Conservation (phyloP, 2,888 invertebrate species). For the Spodoptera littoralis region DNA sequence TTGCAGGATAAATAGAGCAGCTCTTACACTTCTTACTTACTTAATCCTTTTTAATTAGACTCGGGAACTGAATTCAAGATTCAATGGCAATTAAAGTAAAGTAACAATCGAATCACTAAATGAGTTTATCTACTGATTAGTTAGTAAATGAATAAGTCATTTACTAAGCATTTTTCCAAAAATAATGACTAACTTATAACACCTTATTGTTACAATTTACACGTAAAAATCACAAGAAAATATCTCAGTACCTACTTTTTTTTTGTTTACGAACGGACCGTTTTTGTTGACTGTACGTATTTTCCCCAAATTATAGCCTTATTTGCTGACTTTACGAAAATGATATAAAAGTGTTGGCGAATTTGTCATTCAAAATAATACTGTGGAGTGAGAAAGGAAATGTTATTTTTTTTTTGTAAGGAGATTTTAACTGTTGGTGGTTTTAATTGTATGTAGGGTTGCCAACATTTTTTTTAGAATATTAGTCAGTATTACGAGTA, state of each 20-base stretch:
- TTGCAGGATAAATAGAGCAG: no score
- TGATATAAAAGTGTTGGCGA: constrained; percentile 1
- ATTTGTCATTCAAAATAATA: background rate
- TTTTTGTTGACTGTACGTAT: constrained; percentile 25
- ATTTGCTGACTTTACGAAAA: constrained; percentile 23
- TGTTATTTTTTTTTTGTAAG: background rate
- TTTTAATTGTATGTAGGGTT: no score
- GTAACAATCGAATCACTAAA: no score
- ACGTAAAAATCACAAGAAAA: constrained; percentile 1
- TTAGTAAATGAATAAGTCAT: constrained; percentile 15
- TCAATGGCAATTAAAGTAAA: no score
- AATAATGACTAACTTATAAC: constrained; percentile 1
- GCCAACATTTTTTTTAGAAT: no score
- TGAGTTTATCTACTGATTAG: no score
- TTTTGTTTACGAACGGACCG: constrained; percentile 18
- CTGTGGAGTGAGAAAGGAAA: no score
- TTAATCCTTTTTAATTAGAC: no score
- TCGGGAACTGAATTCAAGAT: no score
- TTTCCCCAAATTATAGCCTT: constrained; percentile 16
- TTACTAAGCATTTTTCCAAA: constrained; percentile 10
- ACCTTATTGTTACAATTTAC: constrained; percentile 23
- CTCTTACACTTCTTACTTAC: no score
- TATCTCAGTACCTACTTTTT: constrained; percentile 8
- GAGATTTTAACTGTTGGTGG: no score
- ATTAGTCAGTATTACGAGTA: no score